Evolutionary conservation across 2,888 invertebrate genomes (phyloP), one percentile per base, ranked within the genome.

Genomic region (Molorchus minor): DNA sequence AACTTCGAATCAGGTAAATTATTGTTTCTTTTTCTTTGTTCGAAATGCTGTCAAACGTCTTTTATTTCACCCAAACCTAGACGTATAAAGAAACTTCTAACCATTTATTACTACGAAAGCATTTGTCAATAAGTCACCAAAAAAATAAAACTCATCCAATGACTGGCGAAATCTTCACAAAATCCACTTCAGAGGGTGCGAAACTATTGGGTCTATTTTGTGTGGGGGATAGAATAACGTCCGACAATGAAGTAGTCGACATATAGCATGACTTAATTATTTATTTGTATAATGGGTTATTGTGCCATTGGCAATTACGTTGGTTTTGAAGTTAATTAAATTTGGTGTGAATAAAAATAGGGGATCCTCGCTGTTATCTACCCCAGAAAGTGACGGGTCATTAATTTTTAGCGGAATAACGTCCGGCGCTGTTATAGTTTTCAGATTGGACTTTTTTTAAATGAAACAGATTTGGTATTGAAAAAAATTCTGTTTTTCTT

Each of bases 291-390:
- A 49, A 54, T 10, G 25, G 38, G 17, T 35, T 44, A 38, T 54
- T 59, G 51, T 55, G 25, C 21, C 33, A 30, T 41, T 19, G 47
- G 52, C 41, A 58, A 54, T 51, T 55, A 55, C 51, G 21, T 44
- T 47, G 40, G 49, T 44, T 55, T 47, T 44, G 13, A 49, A 59
- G 59, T 59, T 55, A 55, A 59, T 58, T 58, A 54, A 54, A 54
- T 53, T 47, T 36, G 43, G 41, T 17, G 36, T 13, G 46, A 54
- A 36, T 41, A 10, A 40, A 30, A 30, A 52, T 12, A 12, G 29
- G 17, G n/a, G n/a, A n/a, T 29, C 40, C 41, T 41, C 36, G 17
- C 13, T 17, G 41, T 2, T 16, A 7, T 8, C 5, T n/a, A 38
- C 21, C 16, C 10, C 15, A 7, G 21, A 40, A 25, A 16, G 17